These are phyloP conservation scores for Hucho hucho DNA, from an alignment of 2,113 vertebrate genomes.

Conservation along the genomic window DNA sequence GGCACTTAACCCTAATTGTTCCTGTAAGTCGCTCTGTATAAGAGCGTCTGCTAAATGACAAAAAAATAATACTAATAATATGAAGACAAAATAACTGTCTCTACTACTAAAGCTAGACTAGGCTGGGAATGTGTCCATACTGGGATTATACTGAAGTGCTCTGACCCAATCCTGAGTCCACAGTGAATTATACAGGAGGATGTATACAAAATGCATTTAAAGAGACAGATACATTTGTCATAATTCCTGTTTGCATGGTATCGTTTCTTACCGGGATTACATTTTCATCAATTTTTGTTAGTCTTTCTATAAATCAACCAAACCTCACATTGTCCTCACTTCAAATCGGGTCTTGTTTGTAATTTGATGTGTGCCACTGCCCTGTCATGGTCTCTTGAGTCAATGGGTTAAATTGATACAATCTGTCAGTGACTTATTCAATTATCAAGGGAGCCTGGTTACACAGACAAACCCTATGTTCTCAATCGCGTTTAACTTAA, in stretches of 20 bases:
- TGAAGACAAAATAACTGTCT: too few species aligned
- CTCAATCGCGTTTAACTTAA: background rate
- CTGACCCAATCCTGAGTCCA: background rate
- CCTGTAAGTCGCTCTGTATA: too few species aligned
- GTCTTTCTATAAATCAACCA: background rate
- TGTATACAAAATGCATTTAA: background rate
- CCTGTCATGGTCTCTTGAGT: conserved; percentile 33
- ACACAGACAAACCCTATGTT: conserved; percentile 10
- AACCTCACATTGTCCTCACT: background rate
- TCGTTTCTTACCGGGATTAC: too few species aligned
- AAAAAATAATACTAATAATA: too few species aligned
- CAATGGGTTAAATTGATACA: conserved; percentile 55
- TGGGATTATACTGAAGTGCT: background rate
- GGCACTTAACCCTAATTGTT: too few species aligned
- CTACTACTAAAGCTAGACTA: too few species aligned
- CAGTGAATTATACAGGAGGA: background rate
- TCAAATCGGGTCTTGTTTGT: conserved; percentile 53
- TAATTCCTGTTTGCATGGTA: too few species aligned
- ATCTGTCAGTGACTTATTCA: conserved; percentile 46
- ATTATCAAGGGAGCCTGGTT: conserved; percentile 25
- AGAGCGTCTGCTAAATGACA: too few species aligned
- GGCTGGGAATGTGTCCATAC: background rate
- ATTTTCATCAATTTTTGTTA: too few species aligned
- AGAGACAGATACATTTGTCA: too few species aligned
- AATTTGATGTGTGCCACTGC: conserved; percentile 46